A percentile compares a stretch with the other conserved stretches of the same genome.
Conservation (phyloP, 2,888 invertebrate species). For the Nowickia ferox region DNA sequence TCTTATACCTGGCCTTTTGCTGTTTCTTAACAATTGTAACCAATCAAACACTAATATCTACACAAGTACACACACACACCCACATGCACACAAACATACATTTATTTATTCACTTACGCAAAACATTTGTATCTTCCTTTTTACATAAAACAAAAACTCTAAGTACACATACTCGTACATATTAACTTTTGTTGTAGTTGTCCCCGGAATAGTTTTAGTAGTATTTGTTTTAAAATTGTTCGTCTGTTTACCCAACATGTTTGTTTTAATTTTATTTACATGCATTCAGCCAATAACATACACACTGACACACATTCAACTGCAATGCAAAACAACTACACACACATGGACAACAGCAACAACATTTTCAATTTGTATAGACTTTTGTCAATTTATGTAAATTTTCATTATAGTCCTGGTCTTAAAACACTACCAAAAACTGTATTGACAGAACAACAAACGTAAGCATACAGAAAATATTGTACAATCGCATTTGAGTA, state of each 20-base stretch:
- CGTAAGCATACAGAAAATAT: not conserved
- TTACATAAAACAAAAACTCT: conserved; percentile 1
- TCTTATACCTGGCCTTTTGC: not conserved
- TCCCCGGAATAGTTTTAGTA: conserved; percentile 18
- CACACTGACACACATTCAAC: conserved; percentile 28
- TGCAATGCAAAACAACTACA: conserved; percentile 8
- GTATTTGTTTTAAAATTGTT: conserved; percentile 65
- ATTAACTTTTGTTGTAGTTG: conserved; percentile 8
- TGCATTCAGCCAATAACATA: not conserved
- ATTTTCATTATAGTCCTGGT: conserved; percentile 64
- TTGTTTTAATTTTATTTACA: conserved; percentile 65
- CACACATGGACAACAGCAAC: conserved; percentile 1
- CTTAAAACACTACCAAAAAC: conserved; percentile 36
- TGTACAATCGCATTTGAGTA: conserved; percentile 1
- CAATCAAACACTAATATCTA: not conserved
- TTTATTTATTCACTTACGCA: not conserved
- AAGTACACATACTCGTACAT: not conserved
- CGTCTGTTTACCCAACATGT: conserved; percentile 60
- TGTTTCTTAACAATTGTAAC: not conserved
- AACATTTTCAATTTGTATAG: conserved; percentile 71
- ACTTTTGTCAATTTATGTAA: conserved; percentile 70
- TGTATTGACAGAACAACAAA: conserved; percentile 35
- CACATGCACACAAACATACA: not conserved
- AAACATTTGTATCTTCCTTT: not conserved
- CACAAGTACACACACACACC: not conserved